Conservation (phyloP, 2,888 invertebrate species). For the Eurytoma adleriae region DNA sequence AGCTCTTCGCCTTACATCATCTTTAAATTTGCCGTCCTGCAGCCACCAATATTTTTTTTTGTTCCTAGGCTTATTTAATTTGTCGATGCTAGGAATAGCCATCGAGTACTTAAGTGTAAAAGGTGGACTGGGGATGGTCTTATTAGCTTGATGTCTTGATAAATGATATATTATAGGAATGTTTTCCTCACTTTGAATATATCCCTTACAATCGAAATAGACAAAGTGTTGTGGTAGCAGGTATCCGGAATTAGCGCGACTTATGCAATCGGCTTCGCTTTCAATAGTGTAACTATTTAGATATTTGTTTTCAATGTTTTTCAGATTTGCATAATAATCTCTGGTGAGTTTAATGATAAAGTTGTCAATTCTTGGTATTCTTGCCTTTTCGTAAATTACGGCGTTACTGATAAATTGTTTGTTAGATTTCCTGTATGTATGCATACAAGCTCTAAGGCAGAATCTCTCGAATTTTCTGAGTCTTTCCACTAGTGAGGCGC, state of each 20-base stretch:
- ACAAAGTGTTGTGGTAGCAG: neutral
- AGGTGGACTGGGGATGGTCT: neutral
- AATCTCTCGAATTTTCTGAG: neutral
- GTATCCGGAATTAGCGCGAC: neutral
- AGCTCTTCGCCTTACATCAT: no score
- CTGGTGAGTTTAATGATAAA: constrained; percentile 29
- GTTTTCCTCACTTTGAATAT: neutral
- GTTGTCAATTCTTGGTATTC: constrained; percentile 36
- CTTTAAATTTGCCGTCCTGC: neutral
- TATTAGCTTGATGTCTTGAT: neutral
- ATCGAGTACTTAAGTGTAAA: neutral
- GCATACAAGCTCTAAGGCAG: no score
- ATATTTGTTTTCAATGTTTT: neutral
- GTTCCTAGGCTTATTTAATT: neutral
- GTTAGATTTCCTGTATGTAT: neutral
- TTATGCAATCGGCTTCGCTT: neutral
- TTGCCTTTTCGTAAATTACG: constrained; percentile 35
- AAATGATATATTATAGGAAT: neutral
- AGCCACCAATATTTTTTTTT: neutral
- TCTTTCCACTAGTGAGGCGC: constrained; percentile 12
- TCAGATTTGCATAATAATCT: constrained; percentile 7
- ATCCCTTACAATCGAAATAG: neutral
- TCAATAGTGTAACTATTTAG: neutral
- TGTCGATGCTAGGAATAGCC: neutral
- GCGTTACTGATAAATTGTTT: neutral